Base-by-base conservation (phyloP, 2,888 invertebrate species). In the Spatulosminthurus flaviceps region DNA sequence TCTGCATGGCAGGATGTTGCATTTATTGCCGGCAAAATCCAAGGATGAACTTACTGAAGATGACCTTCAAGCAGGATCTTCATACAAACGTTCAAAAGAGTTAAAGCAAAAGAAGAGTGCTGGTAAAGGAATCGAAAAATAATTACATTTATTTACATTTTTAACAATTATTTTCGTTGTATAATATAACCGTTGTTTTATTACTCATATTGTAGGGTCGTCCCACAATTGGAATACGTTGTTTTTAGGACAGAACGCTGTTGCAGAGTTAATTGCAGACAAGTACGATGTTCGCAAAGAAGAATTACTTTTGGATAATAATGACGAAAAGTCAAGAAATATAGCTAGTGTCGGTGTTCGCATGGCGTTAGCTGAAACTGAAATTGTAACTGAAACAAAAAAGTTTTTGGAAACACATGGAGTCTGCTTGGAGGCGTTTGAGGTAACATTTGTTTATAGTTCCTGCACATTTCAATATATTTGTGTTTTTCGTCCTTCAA, bases 191-290 rank as follows among this genome's bases (percentile, higher is more conserved):
- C 9, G 34, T 7, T 34, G 7, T 51, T 51, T 16, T 16, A 51
- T 19, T 51, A 9, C 5, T 51, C 16, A 16, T 69, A 22, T 66
- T 80, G 16, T 42, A 84, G 84, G 92, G 74, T 93, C 93, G 0
- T 91, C 94, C 0, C 94, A 95, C 87, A 98, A 96, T 87, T 99
- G 99, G 99, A 99, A 99, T 88, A 92, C 95, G 0, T 88, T 99
- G 71, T 99, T 99, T 87, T 89, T 99, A 83, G 97, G 97, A 0
- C 91, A 93, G 19, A 95, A 97, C 88, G 96, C 97, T 0, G 93
- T 99, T 0, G 97, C 96, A 0, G 95, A 97, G 86, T 92, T 95
- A 0, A 92, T 98, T 85, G 95, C 97, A 0, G 79, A 81, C 24
- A 85, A 82, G 61, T 85, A 85, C 64, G 84, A 84, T 24, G 79